Evolutionary conservation across 2,797 vertebrate species (phyloP).

Genomic region (Menidia menidia): DNA sequence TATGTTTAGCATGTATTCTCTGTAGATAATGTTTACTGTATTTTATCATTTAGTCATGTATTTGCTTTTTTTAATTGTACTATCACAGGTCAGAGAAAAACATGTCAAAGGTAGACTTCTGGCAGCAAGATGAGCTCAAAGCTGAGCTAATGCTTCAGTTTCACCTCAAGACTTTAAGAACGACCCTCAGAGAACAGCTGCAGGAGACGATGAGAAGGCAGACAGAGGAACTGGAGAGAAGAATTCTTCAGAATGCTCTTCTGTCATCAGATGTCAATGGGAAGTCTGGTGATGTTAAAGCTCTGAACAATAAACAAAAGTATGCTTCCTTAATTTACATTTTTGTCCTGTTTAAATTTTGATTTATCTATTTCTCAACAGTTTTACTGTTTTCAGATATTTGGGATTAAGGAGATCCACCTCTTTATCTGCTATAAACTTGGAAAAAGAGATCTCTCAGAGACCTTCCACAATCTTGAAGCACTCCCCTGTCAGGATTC

Average conservation of each 20-base stretch:
- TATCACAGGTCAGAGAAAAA: conserved; percentile 25
- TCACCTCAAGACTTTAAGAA: conserved; percentile 69
- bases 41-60: neutral
- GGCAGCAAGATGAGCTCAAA: conserved; percentile 61
- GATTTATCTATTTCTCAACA: neutral
- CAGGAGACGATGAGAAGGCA: conserved; percentile 73
- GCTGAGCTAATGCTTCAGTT: conserved; percentile 66
- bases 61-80: neutral
- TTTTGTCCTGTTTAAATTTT: conserved; percentile 5
- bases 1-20: no score
- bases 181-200: conserved; percentile 72
- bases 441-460: conserved; percentile 47
- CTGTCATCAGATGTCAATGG: conserved; percentile 57
- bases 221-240: conserved; percentile 73
- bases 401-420: conserved; percentile 74
- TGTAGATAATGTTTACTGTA: neutral
- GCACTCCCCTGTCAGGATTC: conserved; percentile 72
- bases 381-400: conserved; percentile 35
- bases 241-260: conserved; percentile 73
- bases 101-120: conserved; percentile 72
- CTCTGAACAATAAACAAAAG: conserved; percentile 53
- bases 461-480: conserved; percentile 59
- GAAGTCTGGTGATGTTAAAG: conserved; percentile 53
- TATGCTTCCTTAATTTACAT: conserved; percentile 35
- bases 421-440: conserved; percentile 76